Evolutionary conservation across 2,888 invertebrate species (phyloP).

Genomic region (Dexiosoma caninum): DNA sequence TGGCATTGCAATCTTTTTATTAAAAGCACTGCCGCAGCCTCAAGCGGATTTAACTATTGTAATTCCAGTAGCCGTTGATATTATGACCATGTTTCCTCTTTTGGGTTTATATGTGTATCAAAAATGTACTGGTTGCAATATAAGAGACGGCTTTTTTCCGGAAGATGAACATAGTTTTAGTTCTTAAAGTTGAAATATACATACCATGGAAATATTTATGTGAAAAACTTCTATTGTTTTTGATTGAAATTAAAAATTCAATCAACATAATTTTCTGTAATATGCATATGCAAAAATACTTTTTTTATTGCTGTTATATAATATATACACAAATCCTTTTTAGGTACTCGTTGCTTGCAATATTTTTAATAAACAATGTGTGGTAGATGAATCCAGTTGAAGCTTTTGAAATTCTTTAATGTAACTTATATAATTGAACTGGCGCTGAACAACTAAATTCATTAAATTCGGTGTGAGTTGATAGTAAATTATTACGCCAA

Average conservation of each 20-base stretch:
- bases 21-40: constrained; percentile 89
- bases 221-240: background rate
- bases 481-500: constrained; percentile 73
- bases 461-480: constrained; percentile 74
- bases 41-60: constrained; percentile 93
- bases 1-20: constrained; percentile 91
- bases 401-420: constrained; percentile 73
- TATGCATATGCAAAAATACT: constrained; percentile 25
- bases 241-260: background rate
- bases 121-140: constrained; percentile 64
- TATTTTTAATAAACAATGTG: constrained; percentile 72
- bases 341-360: constrained; percentile 66
- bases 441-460: constrained; percentile 70
- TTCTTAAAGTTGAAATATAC: no score
- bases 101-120: constrained; percentile 79
- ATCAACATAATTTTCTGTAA: background rate
- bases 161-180: background rate
- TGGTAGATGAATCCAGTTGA: constrained; percentile 71
- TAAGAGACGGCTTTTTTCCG: constrained; percentile 59
- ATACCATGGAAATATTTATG: no score
- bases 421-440: constrained; percentile 72
- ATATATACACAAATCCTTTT: constrained; percentile 11
- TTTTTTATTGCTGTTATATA: constrained; percentile 10
- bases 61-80: constrained; percentile 92
- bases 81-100: constrained; percentile 95